A percentile compares a stretch with the other conserved stretches of the same genome.
Evolutionary conservation across 92 coral and sea anemone genomes (phyloP).

Genomic region (Heteractis magnifica): DNA sequence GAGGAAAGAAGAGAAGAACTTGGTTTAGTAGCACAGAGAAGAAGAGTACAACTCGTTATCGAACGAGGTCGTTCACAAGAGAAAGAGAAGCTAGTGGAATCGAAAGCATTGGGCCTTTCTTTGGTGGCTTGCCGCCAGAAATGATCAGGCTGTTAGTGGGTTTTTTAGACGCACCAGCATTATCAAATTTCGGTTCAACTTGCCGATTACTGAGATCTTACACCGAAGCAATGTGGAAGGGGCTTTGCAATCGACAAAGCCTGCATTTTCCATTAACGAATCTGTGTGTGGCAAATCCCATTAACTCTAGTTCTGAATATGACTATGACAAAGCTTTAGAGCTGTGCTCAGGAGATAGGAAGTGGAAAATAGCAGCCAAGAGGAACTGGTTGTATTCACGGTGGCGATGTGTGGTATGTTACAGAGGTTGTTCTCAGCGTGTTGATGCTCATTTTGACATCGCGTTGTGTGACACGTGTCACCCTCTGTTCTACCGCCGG

Average conservation of each 20-base stretch:
- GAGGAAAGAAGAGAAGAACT: constrained; percentile 26
- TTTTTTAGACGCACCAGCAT: constrained; percentile 88
- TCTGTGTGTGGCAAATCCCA: constrained; percentile 83
- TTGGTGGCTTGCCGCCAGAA: constrained; percentile 89
- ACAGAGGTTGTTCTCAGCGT: constrained; percentile 83
- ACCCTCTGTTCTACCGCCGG: constrained; percentile 96
- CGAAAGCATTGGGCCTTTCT: constrained; percentile 78
- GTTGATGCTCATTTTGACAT: constrained; percentile 91
- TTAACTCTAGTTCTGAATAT: constrained; percentile 58
- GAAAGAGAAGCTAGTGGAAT: constrained; percentile 71
- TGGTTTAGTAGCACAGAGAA: constrained; percentile 12
- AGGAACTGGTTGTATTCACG: constrained; percentile 91
- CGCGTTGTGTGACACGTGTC: constrained; percentile 92
- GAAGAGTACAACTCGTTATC: constrained; percentile 48
- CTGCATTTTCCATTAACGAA: constrained; percentile 73
- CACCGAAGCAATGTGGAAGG: constrained; percentile 78
- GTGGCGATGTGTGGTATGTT: constrained; percentile 96
- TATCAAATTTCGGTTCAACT: constrained; percentile 82
- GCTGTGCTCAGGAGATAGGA: constrained; percentile 68
- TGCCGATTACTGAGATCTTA: constrained; percentile 75
- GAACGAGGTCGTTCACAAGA: constrained; percentile 69
- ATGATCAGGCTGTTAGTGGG: constrained; percentile 81
- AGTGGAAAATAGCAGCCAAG: constrained; percentile 79
- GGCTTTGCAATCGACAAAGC: constrained; percentile 70
- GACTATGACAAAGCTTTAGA: constrained; percentile 87